Evolutionary conservation across 1,140 invertebrate genomes (phyloP), one percentile per base, ranked within the genome.

Genomic region (Monochamus saltuarius): DNA sequence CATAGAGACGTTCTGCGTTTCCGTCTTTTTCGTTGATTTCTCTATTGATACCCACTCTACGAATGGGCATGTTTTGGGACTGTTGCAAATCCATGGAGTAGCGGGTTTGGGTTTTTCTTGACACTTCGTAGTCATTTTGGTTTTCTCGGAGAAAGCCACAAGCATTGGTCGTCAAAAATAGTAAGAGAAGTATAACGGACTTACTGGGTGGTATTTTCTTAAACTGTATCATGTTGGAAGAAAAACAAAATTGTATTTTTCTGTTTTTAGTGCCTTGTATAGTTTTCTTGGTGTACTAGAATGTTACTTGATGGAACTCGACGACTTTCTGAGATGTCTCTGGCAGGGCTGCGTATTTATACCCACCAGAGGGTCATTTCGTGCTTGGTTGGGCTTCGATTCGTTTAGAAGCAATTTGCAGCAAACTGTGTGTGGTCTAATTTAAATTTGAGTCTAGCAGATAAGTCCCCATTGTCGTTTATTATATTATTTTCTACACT

Each of bases 401-500:
- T 55, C 22, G 53, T 55, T 53, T 40, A 36, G 45, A 55, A 55
- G 16, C 53, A 40, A 55, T 55, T 55, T 55, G 53, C 29, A 22
- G 11, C 53, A 34, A 55, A 55, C 39, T 55, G 39, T 36, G 53
- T 55, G 53, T 43, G 53, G 53, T 55, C 45, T 22, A 40, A 55
- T 40, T 55, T 42, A 45, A 55, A 43, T 45, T 55, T 16, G 8
- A 34, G 17, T 9, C n/a, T 34, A 13, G 14, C 11, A 35, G 19
- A 51, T 51, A 51, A 1, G 49, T 51, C 6, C 22, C 22, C 22
- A 29, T 29, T 29, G 22, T 29, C 22, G 22, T 29, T 29, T 29
- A 29, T 29, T 29, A 6, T 6, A 6, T 29, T 29, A 29, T 29
- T 29, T 29, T 29, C 22, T 29, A 29, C 22, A 29, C 22, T 29